phyloP scores from a whole-genome alignment of 2,888 invertebrate species.

The Gymnoscelis rufifasciata region DNA sequence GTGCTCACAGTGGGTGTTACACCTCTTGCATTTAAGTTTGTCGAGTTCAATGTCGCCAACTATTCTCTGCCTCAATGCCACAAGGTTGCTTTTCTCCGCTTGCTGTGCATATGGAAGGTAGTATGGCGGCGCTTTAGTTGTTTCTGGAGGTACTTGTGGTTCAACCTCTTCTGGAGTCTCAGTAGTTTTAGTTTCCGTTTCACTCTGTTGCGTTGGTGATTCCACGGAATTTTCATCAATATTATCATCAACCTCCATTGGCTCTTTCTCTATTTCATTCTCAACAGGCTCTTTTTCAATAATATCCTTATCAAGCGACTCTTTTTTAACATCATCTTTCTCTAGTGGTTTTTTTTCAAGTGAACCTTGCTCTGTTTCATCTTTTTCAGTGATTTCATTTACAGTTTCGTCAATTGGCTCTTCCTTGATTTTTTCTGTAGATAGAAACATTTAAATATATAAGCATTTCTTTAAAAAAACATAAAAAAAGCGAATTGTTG shows the following conservation, averaged over 20 bases:
- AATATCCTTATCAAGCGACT: background rate
- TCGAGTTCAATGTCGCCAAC: constrained; percentile 58
- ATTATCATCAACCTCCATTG: constrained; percentile 27
- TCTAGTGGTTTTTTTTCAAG: constrained; percentile 12
- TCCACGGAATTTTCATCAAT: constrained; percentile 38
- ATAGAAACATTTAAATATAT: constrained; percentile 16
- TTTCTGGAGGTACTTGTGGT: constrained; percentile 2
- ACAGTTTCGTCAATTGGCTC: constrained; percentile 16
- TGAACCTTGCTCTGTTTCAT: background rate
- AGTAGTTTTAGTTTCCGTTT: constrained; percentile 38
- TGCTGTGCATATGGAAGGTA: constrained; percentile 58
- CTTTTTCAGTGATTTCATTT: constrained; percentile 6
- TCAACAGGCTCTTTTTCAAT: constrained; percentile 10
- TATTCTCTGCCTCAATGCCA: constrained; percentile 57
- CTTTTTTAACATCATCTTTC: constrained; percentile 8
- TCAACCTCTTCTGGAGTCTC: constrained; percentile 41
- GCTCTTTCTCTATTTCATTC: constrained; percentile 25
- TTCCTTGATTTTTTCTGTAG: constrained; percentile 38
- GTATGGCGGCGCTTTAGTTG: constrained; percentile 15
- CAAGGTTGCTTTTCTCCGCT: constrained; percentile 60
- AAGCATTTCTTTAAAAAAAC: background rate
- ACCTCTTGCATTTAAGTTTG: constrained; percentile 73
- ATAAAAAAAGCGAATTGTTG: too few relatives aligned
- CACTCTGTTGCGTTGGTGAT: constrained; percentile 25
- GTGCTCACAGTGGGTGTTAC: constrained; percentile 68